phyloP scores from a whole-genome alignment of 30 jellyfish, hydroid and myxozoan species.

The Hydractinia echinata region DNA sequence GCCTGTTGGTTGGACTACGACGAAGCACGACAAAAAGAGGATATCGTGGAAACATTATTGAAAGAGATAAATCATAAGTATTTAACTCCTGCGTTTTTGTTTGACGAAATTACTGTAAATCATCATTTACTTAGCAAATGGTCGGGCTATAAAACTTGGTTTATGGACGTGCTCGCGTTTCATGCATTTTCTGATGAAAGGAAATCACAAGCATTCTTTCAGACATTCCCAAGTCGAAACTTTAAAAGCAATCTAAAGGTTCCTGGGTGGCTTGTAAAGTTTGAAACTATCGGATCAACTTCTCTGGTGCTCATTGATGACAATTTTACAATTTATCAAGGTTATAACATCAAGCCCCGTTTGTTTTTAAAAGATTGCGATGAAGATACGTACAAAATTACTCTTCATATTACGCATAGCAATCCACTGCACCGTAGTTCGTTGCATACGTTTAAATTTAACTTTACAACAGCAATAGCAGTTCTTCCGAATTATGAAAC shows the following conservation, averaged over 20 bases:
- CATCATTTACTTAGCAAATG: neutral
- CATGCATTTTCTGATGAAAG: slow-evolving; percentile 2
- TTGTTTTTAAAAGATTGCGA: neutral
- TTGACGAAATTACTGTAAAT: neutral
- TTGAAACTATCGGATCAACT: neutral
- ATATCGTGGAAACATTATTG: neutral
- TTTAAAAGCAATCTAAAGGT: neutral
- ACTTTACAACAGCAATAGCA: neutral
- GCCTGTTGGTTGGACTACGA: neutral
- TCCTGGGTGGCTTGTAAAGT: slow-evolving; percentile 11
- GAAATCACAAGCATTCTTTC: neutral
- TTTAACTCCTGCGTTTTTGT: neutral
- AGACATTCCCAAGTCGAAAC: neutral
- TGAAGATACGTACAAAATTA: neutral
- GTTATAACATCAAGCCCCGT: neutral
- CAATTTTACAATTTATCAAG: neutral
- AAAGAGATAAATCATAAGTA: neutral
- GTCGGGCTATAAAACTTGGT: neutral
- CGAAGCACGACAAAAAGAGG: slow-evolving; percentile 4
- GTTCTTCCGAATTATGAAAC: neutral
- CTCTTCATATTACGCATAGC: slow-evolving; percentile 8
- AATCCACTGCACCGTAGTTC: neutral
- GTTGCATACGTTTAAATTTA: neutral
- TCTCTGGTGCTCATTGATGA: slow-evolving; percentile 1
- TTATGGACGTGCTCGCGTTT: neutral